A percentile compares a stretch with the other conserved stretches of the same genome.
Conservation (phyloP, 2,888 invertebrate genomes). For the Drepana falcataria region DNA sequence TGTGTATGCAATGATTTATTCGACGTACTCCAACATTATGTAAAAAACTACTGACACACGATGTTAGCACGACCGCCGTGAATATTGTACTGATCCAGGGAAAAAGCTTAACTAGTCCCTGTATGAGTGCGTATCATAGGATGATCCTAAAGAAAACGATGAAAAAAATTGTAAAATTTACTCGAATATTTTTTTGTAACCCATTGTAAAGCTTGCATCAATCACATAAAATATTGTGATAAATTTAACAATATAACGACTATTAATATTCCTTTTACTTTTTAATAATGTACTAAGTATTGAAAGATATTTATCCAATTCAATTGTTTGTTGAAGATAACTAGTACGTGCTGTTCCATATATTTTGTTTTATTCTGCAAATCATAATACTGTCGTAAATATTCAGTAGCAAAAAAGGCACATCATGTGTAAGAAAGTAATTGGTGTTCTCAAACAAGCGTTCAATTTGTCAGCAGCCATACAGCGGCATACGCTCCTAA, state of each 20-base stretch:
- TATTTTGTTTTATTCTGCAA: too few species aligned
- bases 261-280: too few species aligned
- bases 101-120: conserved; percentile 21
- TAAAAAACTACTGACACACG: conserved; percentile 2
- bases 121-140: conserved; percentile 27
- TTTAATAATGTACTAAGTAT: too few species aligned
- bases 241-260: too few species aligned
- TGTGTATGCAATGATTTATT: neutral
- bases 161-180: too few species aligned
- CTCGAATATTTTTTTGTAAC: too few species aligned
- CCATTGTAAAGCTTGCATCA: too few species aligned
- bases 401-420: conserved; percentile 4
- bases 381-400: neutral
- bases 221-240: too few species aligned
- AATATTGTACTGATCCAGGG: conserved; percentile 32
- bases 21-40: neutral
- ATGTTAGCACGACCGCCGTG: conserved; percentile 29
- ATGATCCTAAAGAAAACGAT: conserved; percentile 19
- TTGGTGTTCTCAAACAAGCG: conserved; percentile 56
- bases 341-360: too few species aligned
- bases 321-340: too few species aligned
- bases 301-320: too few species aligned
- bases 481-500: conserved; percentile 49
- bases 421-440: conserved; percentile 52
- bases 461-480: conserved; percentile 63